Percentiles rank a stretch among this genome's conserved stretches.
Conservation (phyloP, 2,888 invertebrate genomes). For the Pasiphila rectangulata region DNA sequence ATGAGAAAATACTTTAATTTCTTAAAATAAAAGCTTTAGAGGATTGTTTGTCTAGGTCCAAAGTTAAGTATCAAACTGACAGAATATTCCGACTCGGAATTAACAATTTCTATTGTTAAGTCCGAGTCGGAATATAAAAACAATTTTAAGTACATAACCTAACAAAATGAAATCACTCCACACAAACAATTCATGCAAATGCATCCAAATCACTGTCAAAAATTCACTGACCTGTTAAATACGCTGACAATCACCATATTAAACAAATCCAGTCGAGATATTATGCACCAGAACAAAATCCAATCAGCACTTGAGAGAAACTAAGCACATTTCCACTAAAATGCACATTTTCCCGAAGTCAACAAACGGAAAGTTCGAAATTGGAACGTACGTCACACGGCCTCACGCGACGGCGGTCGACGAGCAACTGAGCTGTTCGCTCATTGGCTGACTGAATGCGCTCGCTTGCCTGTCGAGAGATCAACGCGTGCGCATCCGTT, state of each 20-base stretch:
- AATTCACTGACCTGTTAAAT: constrained; percentile 71
- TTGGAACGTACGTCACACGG: constrained; percentile 46
- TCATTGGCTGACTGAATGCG: constrained; percentile 51
- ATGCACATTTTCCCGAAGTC: constrained; percentile 57
- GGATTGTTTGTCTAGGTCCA: no score
- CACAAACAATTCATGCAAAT: constrained; percentile 26
- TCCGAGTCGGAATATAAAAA: no score
- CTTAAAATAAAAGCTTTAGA: no score
- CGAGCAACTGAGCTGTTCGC: constrained; percentile 56
- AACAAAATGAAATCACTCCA: constrained; percentile 5
- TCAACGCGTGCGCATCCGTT: constrained; percentile 50
- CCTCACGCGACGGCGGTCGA: constrained; percentile 45
- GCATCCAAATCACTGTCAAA: constrained; percentile 29
- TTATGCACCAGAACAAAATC: constrained; percentile 47
- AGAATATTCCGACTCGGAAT: no score
- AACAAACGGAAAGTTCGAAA: constrained; percentile 39
- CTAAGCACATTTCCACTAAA: constrained; percentile 66
- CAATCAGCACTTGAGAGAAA: constrained; percentile 51
- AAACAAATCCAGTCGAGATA: constrained; percentile 63
- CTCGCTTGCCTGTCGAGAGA: constrained; percentile 12
- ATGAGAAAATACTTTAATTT: no score
- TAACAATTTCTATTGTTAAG: no score
- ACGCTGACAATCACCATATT: constrained; percentile 79
- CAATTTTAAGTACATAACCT: neutral
- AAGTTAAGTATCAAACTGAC: no score